Evolutionary conservation across 2,888 invertebrate genomes (phyloP).

Genomic region (Drosophila pseudotalamancana): DNA sequence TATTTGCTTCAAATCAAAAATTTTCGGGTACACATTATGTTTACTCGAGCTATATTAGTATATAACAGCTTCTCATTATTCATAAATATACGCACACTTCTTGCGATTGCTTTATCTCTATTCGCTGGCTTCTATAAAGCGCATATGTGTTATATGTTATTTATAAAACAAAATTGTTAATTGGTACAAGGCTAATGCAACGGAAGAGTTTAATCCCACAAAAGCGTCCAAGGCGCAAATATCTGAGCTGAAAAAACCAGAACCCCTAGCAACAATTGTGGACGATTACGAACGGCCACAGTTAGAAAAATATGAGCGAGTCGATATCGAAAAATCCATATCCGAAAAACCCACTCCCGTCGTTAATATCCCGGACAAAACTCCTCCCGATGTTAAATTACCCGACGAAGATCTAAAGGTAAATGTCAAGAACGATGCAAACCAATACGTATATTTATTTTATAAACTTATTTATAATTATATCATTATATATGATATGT

Average conservation of each 20-base stretch:
- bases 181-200: slow-evolving; percentile 51
- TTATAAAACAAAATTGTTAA: neutral
- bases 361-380: slow-evolving; percentile 50
- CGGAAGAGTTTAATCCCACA: slow-evolving; percentile 81
- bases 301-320: slow-evolving; percentile 87
- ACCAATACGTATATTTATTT: too few species aligned
- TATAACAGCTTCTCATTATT: neutral
- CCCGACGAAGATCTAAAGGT: slow-evolving; percentile 61
- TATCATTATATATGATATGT: too few species aligned
- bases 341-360: slow-evolving; percentile 51
- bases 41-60: neutral
- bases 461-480: too few species aligned
- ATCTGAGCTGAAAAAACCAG: slow-evolving; percentile 84
- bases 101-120: neutral
- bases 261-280: slow-evolving; percentile 86
- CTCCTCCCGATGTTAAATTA: slow-evolving; percentile 50
- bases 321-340: slow-evolving; percentile 84
- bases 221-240: slow-evolving; percentile 74
- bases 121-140: neutral
- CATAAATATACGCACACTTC: neutral
- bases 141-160: neutral
- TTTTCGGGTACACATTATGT: neutral
- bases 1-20: neutral
- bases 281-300: slow-evolving; percentile 90
- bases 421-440: too few species aligned